Evolutionary conservation across 2,113 vertebrate genomes (phyloP).

Genomic region (Lophura nycthemera): DNA sequence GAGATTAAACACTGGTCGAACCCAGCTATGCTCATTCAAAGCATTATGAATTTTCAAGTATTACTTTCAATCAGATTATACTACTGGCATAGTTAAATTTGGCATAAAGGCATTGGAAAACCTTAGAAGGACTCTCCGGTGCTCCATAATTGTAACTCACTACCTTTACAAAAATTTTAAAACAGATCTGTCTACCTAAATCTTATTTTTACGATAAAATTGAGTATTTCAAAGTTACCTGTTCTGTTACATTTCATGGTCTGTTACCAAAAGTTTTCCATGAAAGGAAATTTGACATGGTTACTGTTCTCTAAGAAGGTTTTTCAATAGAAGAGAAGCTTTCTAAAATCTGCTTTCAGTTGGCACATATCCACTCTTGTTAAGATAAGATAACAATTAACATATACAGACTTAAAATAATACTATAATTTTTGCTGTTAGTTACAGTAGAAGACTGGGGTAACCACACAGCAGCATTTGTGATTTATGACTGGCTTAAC

Average conservation of each 20-base stretch:
- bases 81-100: neutral
- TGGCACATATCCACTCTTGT: neutral
- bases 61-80: neutral
- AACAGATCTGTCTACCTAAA: neutral
- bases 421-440: neutral
- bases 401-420: neutral
- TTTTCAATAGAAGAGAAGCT: neutral
- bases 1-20: neutral
- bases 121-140: neutral
- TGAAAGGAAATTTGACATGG: neutral
- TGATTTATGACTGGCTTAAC: fast-evolving
- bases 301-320: neutral
- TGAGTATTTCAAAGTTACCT: neutral
- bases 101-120: neutral
- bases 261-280: neutral
- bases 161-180: neutral
- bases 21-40: neutral
- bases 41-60: neutral
- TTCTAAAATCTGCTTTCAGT: too few relatives aligned
- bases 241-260: neutral
- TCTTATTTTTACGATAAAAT: neutral
- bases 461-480: neutral
- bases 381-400: neutral
- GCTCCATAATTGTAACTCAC: neutral
- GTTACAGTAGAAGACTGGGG: neutral